phyloP scores from a whole-genome alignment of 2,797 vertebrate genomes.

The Ctenochaetus hawaiiensis region DNA sequence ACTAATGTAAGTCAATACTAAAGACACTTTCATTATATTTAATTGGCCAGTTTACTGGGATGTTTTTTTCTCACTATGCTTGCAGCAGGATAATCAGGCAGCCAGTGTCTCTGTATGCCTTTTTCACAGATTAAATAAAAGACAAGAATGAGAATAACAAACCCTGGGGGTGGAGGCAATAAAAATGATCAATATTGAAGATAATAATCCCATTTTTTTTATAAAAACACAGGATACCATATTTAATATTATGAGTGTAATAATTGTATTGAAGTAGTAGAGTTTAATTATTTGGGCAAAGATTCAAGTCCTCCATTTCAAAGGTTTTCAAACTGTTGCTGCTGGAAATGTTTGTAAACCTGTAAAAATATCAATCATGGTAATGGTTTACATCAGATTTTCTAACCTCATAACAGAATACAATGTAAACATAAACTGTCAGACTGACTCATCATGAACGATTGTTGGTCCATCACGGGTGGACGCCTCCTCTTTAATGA shows the following conservation, averaged over 20 bases:
- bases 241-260: neutral
- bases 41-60: slow-evolving; percentile 66
- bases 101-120: neutral
- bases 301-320: no score
- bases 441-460: slow-evolving; percentile 93
- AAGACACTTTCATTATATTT: slow-evolving; percentile 68
- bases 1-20: slow-evolving; percentile 67
- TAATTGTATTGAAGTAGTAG: neutral
- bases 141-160: neutral
- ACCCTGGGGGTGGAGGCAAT: neutral
- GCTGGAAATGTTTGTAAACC: neutral
- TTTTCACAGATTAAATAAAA: neutral
- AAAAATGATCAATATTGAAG: neutral
- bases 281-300: no score
- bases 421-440: neutral
- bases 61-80: neutral
- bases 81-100: neutral
- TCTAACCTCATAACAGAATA: no score
- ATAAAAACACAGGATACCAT: neutral
- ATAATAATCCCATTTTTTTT: neutral
- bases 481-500: slow-evolving; percentile 95
- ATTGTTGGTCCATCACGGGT: slow-evolving; percentile 94
- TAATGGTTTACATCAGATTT: no score
- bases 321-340: neutral
- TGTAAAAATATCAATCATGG: neutral